Percentiles rank a stretch among this genome's conserved stretches.
Evolutionary conservation across 2,888 invertebrate species (phyloP).

Genomic region (Tenthredo scrophulariae): DNA sequence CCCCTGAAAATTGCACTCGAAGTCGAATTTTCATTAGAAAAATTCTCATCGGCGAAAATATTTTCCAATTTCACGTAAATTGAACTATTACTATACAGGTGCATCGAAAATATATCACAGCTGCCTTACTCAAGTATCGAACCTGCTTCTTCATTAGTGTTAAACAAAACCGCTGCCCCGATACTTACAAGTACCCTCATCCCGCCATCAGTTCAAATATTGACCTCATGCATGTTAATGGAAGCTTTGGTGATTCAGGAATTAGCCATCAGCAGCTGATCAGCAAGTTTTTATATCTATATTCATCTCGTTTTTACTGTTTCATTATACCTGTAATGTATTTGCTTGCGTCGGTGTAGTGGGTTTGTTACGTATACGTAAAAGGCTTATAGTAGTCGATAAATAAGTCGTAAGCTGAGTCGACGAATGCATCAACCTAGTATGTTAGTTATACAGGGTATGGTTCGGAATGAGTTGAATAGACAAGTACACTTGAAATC

Average conservation of each 20-base stretch:
- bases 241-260: neutral
- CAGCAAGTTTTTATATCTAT: neutral
- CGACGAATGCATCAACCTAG: neutral
- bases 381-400: neutral
- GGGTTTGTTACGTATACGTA: neutral
- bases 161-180: neutral
- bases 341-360: neutral
- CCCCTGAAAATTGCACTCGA: neutral
- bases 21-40: neutral
- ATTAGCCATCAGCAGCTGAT: neutral
- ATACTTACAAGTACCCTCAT: neutral
- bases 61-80: neutral
- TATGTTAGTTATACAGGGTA: neutral
- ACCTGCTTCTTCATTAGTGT: neutral
- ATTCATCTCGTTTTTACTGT: neutral
- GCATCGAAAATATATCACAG: neutral
- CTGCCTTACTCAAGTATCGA: neutral
- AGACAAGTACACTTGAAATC: neutral
- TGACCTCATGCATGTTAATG: neutral
- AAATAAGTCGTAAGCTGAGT: conserved; percentile 5
- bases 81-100: neutral
- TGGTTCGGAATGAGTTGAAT: neutral
- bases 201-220: neutral
- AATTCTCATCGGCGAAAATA: neutral
- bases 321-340: neutral